Conservation (phyloP, 2,113 vertebrate genomes). For the Albula goreensis region DNA sequence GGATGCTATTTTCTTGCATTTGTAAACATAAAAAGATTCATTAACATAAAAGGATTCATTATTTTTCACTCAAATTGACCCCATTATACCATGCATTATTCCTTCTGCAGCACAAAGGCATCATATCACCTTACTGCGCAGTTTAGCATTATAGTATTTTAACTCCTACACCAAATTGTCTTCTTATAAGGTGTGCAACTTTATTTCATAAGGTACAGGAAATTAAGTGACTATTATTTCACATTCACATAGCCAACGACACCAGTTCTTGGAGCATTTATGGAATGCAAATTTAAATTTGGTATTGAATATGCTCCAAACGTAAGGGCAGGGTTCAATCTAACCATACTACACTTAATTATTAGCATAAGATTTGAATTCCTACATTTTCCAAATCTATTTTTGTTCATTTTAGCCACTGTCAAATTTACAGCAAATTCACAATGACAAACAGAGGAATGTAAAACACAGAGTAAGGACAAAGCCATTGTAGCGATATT, state of each 20-base stretch:
- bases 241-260: background rate
- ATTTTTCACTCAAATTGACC: background rate
- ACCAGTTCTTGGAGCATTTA: background rate
- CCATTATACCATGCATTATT: background rate
- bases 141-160: too few species aligned
- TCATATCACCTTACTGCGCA: background rate
- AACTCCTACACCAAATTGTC: too few species aligned
- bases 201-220: background rate
- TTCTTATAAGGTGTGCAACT: too few species aligned
- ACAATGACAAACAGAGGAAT: background rate
- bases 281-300: background rate
- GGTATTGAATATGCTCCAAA: background rate
- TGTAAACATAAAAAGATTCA: background rate
- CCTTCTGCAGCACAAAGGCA: background rate
- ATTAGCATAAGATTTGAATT: background rate
- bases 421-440: background rate
- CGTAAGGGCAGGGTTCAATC: background rate
- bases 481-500: background rate
- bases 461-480: background rate
- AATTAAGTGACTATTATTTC: background rate
- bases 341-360: background rate
- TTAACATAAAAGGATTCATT: conserved; percentile 5
- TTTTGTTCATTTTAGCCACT: background rate
- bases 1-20: background rate
- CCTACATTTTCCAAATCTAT: background rate